Conservation (phyloP, 2,888 invertebrate genomes). For the Meteorus colon region DNA sequence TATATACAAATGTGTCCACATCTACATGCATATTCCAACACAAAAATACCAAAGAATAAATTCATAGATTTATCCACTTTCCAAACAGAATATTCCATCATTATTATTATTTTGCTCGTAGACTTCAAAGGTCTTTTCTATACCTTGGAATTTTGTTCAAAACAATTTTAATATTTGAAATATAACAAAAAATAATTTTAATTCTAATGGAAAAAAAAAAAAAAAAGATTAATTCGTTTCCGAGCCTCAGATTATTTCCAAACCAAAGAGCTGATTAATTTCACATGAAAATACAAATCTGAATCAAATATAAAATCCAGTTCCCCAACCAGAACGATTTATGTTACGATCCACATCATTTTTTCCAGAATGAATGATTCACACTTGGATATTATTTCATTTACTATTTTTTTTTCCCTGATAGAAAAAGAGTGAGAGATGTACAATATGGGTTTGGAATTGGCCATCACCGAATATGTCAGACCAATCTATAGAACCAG, state of each 20-base stretch:
- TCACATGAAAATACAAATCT: too few relatives aligned
- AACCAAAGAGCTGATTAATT: too few relatives aligned
- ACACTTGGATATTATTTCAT: conserved; percentile 9
- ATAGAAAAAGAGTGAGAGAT: neutral
- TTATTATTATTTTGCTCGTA: neutral
- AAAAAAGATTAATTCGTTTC: too few relatives aligned
- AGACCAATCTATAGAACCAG: conserved; percentile 49
- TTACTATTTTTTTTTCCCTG: neutral
- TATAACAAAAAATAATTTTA: too few relatives aligned
- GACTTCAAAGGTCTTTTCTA: too few relatives aligned
- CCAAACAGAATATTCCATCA: neutral
- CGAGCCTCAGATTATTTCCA: too few relatives aligned
- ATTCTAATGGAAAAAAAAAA: too few relatives aligned
- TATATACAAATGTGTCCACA: conserved; percentile 5
- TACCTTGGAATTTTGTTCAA: too few relatives aligned
- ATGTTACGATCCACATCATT: too few relatives aligned
- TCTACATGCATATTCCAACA: neutral
- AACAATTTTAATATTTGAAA: too few relatives aligned
- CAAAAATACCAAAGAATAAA: conserved; percentile 2
- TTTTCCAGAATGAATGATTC: conserved; percentile 2
- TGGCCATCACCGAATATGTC: conserved; percentile 54
- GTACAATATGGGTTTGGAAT: conserved; percentile 10
- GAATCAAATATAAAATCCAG: too few relatives aligned
- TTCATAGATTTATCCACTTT: neutral
- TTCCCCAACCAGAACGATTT: too few relatives aligned